Base-by-base conservation (phyloP, 2,888 invertebrate species). In the Pollenia amentaria region DNA sequence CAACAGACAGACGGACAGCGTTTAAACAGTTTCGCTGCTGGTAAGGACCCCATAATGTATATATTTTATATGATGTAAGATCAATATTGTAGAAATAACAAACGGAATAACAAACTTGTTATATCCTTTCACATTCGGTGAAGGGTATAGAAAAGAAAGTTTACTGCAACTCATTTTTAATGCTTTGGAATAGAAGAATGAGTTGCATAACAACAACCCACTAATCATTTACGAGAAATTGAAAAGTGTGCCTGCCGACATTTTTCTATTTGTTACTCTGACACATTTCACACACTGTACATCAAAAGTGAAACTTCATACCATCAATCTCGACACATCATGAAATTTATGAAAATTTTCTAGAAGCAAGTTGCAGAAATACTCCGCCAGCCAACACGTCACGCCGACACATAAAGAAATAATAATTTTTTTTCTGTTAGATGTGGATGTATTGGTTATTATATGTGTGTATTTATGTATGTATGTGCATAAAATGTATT, bases 281-380 rank as follows among this genome's bases (percentile, higher is more conserved):
- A 76, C 82, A 83, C 64, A 79, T 86, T 83, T 86, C 82, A 86
- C 86, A 86, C 86, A 83, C 29, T 48, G 55, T 83, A 83, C 11
- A 76, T 86, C 82, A 86, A 75, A 86, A 75, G 12, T 65, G 40
- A 83, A 86, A 83, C 75, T 82, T 83, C 86, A 83, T 75, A 65
- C 82, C 82, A 83, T 82, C 82, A 83, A 83, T 86, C 79, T 62
- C 57, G 69, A 86, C 79, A 86, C 82, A 83, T 83, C 78, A 86
- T 79, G 75, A 76, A 79, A 57, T 55, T 55, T 83, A 79, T 65
- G 76, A 75, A 75, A 62, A 64, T 57, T 57, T 51, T 44, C 53
- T 44, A 1, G 16, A 69, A 75, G 64, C 55, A 62, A 72, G 70
- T 65, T 62, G 11, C n/a, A 55, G 55, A 38, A 53, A 62, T 64